Conservation (phyloP, 1,140 invertebrate species). For the Zaprionus camerounensis region DNA sequence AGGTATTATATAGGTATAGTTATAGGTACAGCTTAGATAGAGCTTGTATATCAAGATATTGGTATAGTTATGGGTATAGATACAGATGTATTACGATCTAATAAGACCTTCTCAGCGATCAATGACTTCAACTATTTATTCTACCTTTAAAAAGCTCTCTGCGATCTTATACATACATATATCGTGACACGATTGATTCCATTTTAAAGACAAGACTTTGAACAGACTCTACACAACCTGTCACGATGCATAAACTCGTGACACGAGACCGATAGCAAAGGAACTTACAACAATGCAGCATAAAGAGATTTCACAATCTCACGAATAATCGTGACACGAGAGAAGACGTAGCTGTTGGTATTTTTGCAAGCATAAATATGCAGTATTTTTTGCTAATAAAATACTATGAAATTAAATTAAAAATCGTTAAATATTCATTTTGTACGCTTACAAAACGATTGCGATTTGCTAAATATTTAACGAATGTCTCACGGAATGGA, state of each 20-base stretch:
- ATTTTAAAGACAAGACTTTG: not conserved
- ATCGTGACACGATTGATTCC: not conserved
- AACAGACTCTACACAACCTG: not conserved
- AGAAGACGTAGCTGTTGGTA: not conserved
- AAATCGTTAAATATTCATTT: slow-evolving; percentile 1
- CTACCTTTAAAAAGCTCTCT: no score
- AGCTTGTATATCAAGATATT: no score
- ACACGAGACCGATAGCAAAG: not conserved
- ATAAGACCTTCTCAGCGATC: no score
- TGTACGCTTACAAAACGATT: not conserved
- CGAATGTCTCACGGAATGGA: not conserved
- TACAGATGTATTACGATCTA: no score
- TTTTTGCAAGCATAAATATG: not conserved
- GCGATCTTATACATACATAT: no score
- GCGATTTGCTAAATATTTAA: slow-evolving; percentile 1
- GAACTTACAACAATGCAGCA: not conserved
- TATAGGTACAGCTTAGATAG: no score
- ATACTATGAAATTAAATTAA: not conserved
- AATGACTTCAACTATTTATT: no score
- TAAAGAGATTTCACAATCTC: not conserved
- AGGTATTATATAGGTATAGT: not conserved
- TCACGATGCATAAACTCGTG: not conserved
- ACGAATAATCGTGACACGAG: not conserved
- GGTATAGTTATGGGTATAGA: no score
- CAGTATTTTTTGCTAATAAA: not conserved